phyloP scores from a whole-genome alignment of 2,113 vertebrate genomes.

The Scomber scombrus region DNA sequence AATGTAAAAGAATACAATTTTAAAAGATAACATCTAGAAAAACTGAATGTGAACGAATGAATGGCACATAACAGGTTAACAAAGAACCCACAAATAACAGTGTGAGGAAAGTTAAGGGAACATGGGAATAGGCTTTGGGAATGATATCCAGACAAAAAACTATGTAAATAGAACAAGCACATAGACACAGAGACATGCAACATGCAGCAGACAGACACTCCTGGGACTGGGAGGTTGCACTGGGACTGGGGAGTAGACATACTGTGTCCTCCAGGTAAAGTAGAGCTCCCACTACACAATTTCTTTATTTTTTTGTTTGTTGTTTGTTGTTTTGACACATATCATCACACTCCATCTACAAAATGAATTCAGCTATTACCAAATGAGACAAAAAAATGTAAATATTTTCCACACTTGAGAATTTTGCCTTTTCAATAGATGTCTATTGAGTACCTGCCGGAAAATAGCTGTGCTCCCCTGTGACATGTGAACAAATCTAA shows the following conservation, averaged over 20 bases:
- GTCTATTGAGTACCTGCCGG: conserved; percentile 21
- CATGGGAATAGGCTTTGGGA: background rate
- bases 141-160: background rate
- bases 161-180: conserved; percentile 2
- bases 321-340: conserved; percentile 40
- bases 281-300: background rate
- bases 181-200: conserved; percentile 14
- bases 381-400: conserved; percentile 40
- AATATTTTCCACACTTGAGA: conserved; percentile 42
- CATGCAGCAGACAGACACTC: conserved; percentile 30
- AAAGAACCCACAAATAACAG: background rate
- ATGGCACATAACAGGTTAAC: background rate
- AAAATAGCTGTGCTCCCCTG: conserved; percentile 54
- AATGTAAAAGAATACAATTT: too few relatives aligned
- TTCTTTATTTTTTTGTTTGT: conserved; percentile 18
- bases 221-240: background rate
- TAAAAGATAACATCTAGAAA: too few relatives aligned
- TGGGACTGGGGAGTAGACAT: background rate
- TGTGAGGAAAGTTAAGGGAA: background rate
- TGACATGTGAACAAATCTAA: conserved; percentile 57
- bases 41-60: background rate
- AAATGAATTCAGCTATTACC: conserved; percentile 56
- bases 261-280: conserved; percentile 42
- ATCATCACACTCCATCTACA: conserved; percentile 21
- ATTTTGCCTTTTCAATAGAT: conserved; percentile 32